These are phyloP conservation scores for Sardina pilchardus DNA, from an alignment of 2,113 vertebrate species.

Conservation along the genomic window DNA sequence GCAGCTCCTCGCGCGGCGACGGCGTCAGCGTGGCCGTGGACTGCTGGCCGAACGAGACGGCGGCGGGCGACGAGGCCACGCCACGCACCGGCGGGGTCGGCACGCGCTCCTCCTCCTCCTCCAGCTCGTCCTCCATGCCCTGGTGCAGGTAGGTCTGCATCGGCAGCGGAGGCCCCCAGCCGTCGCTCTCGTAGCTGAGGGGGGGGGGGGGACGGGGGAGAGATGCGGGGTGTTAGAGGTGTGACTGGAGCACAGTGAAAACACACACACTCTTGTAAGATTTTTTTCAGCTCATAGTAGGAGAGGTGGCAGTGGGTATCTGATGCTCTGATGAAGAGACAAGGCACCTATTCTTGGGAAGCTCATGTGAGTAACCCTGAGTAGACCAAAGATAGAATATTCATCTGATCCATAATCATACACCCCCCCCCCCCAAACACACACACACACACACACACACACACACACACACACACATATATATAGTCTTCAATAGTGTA, in stretches of 20 bases:
- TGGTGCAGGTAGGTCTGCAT: slow-evolving; percentile 97
- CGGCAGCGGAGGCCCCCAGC: slow-evolving; percentile 91
- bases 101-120: slow-evolving; percentile 96
- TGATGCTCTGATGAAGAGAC: not conserved
- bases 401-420: too few relatives aligned
- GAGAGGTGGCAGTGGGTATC: not conserved
- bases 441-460: too few relatives aligned
- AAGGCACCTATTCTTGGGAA: not conserved
- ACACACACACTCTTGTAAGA: not conserved
- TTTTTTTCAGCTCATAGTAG: too few relatives aligned
- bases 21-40: slow-evolving; percentile 96
- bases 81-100: slow-evolving; percentile 94
- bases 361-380: not conserved
- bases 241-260: not conserved
- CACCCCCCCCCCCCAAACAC: too few relatives aligned
- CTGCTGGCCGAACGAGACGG: slow-evolving; percentile 95
- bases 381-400: too few relatives aligned
- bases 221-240: not conserved
- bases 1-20: slow-evolving; percentile 93
- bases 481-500: too few relatives aligned
- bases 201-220: slow-evolving; percentile 28
- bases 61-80: slow-evolving; percentile 94
- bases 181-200: slow-evolving; percentile 92
- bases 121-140: slow-evolving; percentile 96
- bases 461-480: too few relatives aligned